A percentile compares a stretch with the other conserved stretches of the same genome.
Evolutionary conservation across 2,888 invertebrate species (phyloP).

Genomic region (Protonemura montana): DNA sequence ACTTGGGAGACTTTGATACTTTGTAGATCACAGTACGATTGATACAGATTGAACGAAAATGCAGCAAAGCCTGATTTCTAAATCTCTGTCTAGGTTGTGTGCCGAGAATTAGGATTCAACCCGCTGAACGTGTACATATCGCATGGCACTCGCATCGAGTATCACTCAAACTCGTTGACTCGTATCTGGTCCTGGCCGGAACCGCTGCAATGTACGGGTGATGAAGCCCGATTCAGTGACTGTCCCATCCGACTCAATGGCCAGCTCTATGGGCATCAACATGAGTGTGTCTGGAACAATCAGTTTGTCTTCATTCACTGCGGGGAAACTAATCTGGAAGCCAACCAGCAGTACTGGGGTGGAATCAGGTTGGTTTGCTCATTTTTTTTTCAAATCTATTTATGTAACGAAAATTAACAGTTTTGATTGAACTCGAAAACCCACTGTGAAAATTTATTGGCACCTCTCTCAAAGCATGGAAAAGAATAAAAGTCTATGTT

Average conservation of each 20-base stretch:
- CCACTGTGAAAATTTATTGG: too few relatives aligned
- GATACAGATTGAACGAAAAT: neutral
- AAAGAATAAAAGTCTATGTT: too few relatives aligned
- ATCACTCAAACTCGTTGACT: constrained; percentile 85
- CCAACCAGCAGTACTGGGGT: constrained; percentile 87
- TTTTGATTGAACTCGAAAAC: too few relatives aligned
- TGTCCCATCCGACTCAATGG: constrained; percentile 90
- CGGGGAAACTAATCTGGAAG: constrained; percentile 72
- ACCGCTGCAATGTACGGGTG: constrained; percentile 72
- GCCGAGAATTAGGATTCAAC: constrained; percentile 89
- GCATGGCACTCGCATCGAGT: constrained; percentile 84
- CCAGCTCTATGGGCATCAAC: constrained; percentile 83
- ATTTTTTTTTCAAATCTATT: too few relatives aligned
- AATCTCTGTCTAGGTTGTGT: constrained; percentile 79
- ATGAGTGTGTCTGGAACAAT: constrained; percentile 88
- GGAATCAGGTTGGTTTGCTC: constrained; percentile 70
- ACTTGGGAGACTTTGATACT: neutral
- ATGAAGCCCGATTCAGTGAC: constrained; percentile 77
- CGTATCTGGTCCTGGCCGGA: constrained; percentile 96
- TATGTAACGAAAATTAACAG: too few relatives aligned
- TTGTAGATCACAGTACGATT: neutral
- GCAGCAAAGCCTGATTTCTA: neutral
- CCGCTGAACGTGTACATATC: constrained; percentile 88
- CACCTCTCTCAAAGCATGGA: too few relatives aligned
- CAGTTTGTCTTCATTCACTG: constrained; percentile 94